Base-by-base conservation (phyloP, 1,140 invertebrate species). In the Periplaneta americana region DNA sequence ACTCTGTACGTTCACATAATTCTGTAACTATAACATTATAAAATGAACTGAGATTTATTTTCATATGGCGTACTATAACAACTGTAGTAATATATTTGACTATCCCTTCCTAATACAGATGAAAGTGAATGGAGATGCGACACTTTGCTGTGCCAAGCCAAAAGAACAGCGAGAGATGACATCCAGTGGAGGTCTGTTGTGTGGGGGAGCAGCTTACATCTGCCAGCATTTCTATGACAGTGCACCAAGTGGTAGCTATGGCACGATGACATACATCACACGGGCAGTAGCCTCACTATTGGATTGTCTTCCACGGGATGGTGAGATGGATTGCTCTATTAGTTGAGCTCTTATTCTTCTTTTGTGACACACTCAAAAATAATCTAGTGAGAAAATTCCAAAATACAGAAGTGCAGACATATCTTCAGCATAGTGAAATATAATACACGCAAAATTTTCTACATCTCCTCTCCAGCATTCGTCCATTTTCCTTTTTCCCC, bases 151-250 rank as follows among this genome's bases (percentile, higher is more conserved):
- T 90, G 96, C 95, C 10, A 95, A 95, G 88, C 88, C 91, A 15
- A 91, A 90, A 82, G 91, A 93, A 81, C 88, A 91, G 83, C 89
- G 91, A 35, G 91, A 93, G 87, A 90, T 89, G 31, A 91, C 90
- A 11, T 88, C 89, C 75, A 88, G 89, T 74, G 94, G 94, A 48
- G 92, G 91, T 83, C 87, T 96, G 28, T 88, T 96, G 5, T 99
- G 98, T 87, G 96, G 96, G 39, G 98, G 98, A 39, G 96, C 97
- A 57, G 97, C 96, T 0, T 96, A 95, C 82, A 97, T 99, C 82
- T 99, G 98, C 88, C 96, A 97, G 88, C 97, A 98, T 89, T 96
- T 99, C 86, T 99, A 99, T 88, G 98, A 99, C 88, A 97, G 95
- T 87, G 98, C 98, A 31, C 98, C 98, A 9, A 98, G 97, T 87